Conservation (phyloP, 2,797 vertebrate genomes). For the Tapirus indicus region DNA sequence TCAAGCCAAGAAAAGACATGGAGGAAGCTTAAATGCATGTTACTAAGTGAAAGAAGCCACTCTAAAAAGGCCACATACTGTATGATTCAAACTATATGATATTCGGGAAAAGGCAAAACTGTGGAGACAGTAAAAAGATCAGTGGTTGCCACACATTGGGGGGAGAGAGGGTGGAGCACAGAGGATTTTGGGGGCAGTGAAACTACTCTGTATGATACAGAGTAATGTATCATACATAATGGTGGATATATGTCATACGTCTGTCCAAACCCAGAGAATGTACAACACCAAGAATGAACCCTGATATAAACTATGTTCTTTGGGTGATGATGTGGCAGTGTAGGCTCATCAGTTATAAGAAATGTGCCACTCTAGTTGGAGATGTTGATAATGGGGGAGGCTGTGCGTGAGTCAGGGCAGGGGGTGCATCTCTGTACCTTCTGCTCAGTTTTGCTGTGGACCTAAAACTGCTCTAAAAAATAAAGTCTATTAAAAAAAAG, state of each 20-base stretch:
- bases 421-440: neutral
- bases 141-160: neutral
- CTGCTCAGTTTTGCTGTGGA: neutral
- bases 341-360: neutral
- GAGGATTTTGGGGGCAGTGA: neutral
- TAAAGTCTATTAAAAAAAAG: neutral
- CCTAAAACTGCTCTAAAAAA: neutral
- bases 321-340: neutral
- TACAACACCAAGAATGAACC: neutral
- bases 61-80: neutral
- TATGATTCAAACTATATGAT: neutral
- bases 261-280: neutral
- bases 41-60: neutral
- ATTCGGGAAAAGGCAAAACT: neutral
- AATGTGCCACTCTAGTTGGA: no score
- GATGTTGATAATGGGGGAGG: no score
- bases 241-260: neutral
- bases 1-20: neutral
- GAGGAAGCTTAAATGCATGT: neutral
- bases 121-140: neutral
- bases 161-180: no score
- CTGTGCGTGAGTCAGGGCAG: rapidly evolving
- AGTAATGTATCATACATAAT: neutral
- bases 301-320: neutral
- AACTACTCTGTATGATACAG: neutral